phyloP scores from a whole-genome alignment of 2,888 invertebrate species.

The Mongoloraphidia duomilia region DNA sequence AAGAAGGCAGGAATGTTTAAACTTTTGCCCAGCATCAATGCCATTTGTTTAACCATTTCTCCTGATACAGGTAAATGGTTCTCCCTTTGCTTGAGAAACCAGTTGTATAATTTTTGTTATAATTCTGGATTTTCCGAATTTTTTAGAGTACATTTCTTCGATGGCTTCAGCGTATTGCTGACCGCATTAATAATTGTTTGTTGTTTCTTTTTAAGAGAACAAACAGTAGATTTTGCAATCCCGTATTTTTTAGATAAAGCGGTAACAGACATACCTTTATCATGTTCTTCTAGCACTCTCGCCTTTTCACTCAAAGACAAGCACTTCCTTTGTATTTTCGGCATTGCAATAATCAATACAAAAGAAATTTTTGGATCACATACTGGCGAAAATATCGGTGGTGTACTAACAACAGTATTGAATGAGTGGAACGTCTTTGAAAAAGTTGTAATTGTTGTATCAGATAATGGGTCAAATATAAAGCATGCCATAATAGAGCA shows the following conservation, averaged over 20 bases:
- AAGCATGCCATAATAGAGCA: neutral
- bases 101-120: constrained; percentile 1
- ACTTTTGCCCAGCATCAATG: neutral
- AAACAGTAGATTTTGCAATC: constrained; percentile 3
- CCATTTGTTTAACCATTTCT: constrained; percentile 2
- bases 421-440: neutral
- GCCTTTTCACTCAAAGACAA: constrained; percentile 3
- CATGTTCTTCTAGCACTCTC: constrained; percentile 1
- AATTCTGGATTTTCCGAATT: neutral
- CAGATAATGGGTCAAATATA: neutral
- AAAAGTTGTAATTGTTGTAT: neutral
- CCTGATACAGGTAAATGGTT: constrained; percentile 1
- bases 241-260: constrained; percentile 3
- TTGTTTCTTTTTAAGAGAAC: constrained; percentile 1
- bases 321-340: neutral
- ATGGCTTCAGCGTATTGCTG: neutral
- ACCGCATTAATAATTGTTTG: constrained; percentile 1
- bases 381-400: too few species aligned
- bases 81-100: constrained; percentile 4
- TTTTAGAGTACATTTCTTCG: neutral
- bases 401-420: too few species aligned
- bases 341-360: too few species aligned
- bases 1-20: neutral
- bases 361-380: too few species aligned
- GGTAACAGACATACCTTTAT: constrained; percentile 3